phyloP scores from a whole-genome alignment of 2,113 vertebrate species.

The Hemichromis elongatus region DNA sequence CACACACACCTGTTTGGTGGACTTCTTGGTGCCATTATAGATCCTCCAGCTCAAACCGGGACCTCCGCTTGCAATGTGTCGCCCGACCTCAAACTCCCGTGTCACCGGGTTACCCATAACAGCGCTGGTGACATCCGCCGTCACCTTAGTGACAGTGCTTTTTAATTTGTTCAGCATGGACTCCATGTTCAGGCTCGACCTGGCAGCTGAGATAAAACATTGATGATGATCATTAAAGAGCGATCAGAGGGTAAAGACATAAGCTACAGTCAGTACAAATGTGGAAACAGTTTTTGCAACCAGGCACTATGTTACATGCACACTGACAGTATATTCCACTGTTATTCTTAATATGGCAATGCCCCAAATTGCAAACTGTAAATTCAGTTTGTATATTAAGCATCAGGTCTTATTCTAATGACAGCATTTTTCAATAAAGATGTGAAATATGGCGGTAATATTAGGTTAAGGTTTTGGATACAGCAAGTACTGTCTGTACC shows the following conservation, averaged over 20 bases:
- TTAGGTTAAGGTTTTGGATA: background rate
- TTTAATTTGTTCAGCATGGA: conserved; percentile 98
- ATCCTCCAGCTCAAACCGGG: conserved; percentile 95
- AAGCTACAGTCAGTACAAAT: background rate
- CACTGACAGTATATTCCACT: background rate
- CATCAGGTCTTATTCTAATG: background rate
- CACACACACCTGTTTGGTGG: conserved; percentile 90
- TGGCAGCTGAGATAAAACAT: conserved; percentile 14
- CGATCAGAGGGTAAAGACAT: background rate
- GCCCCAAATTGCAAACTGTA: background rate
- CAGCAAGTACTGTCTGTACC: background rate
- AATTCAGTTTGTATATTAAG: background rate
- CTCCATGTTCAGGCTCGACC: conserved; percentile 81
- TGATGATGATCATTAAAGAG: background rate
- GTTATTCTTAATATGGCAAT: background rate
- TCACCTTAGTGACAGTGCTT: conserved; percentile 97
- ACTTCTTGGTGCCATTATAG: conserved; percentile 97
- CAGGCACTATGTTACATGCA: background rate
- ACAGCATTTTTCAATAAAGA: background rate
- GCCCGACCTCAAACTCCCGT: conserved; percentile 94
- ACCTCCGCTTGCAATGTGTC: conserved; percentile 94
- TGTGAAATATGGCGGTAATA: background rate
- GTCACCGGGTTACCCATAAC: conserved; percentile 99
- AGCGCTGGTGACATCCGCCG: conserved; percentile 94
- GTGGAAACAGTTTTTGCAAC: background rate